phyloP scores from a whole-genome alignment of 2,888 invertebrate genomes.

The Mythimna impura region DNA sequence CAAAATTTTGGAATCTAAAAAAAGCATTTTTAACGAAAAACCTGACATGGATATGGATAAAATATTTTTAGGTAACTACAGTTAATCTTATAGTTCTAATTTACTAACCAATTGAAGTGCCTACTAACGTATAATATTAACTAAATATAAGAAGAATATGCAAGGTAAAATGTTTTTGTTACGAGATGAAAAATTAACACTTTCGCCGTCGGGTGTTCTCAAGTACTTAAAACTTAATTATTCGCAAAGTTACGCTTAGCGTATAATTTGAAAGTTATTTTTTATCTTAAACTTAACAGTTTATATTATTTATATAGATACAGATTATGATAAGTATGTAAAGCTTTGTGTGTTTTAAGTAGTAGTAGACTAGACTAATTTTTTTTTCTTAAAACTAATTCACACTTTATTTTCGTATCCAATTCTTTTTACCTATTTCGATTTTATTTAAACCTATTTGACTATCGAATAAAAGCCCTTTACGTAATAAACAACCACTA shows the following conservation, averaged over 20 bases:
- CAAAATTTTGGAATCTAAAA: too few relatives aligned
- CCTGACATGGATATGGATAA: background rate
- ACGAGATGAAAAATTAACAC: conserved; percentile 40
- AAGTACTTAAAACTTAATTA: conserved; percentile 38
- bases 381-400: background rate
- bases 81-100: background rate
- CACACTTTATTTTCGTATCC: background rate
- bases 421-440: background rate
- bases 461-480: background rate
- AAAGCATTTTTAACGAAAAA: background rate
- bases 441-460: background rate
- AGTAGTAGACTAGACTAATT: too few relatives aligned
- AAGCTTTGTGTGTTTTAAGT: background rate
- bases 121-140: background rate
- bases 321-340: background rate
- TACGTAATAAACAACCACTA: background rate
- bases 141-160: background rate
- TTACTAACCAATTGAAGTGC: background rate
- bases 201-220: conserved; percentile 63
- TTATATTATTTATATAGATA: background rate
- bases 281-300: conserved; percentile 4
- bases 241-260: conserved; percentile 4
- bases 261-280: conserved; percentile 5
- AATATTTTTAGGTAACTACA: conserved; percentile 2
- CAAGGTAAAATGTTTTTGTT: conserved; percentile 22